Evolutionary conservation across 2,113 vertebrate genomes (phyloP), one percentile per base, ranked within the genome.

Genomic region (Eretmochelys imbricata): DNA sequence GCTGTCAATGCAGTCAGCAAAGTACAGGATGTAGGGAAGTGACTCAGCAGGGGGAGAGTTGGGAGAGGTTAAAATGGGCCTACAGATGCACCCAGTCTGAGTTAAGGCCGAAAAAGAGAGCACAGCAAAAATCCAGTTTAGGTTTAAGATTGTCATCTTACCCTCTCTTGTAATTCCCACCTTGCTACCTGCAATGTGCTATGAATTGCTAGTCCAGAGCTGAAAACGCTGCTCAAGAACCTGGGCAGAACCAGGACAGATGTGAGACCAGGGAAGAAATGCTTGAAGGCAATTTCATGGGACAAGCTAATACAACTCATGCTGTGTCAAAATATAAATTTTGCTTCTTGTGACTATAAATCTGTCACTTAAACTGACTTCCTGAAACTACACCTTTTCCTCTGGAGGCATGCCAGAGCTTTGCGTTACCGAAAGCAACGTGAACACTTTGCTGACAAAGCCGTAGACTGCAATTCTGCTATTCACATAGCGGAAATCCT

Each of bases 101-200:
- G 62, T 11, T 72, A 72, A 22, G 10, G 59, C 9, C 69, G 76
- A 20, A 82, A 92, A 80, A 84, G 90, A 72, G 79, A 95, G 27
- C 83, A 84, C 94, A 91, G 38, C 80, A 93, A 65, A 48, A 79
- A 93, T 88, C 79, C 81, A 87, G 75, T 57, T 95, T 96, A 89
- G 82, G 83, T 91, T 97, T 81, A 85, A 87, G 87, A 11, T 85
- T 85, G 79, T 83, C 85, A 92, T 50, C 20, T 96, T 92, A 75
- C 81, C 55, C 93, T 57, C 92, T 16, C 7, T 79, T 82, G 22
- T 29, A 38, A 17, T n/a, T 35, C 46, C 88, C 3, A 0, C 50
- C 59, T 19, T 69, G 35, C 16, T 86, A 14, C 62, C 62, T 51
- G 35, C 1, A 2, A 16, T 0, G 0, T 80, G 89, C 38, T 54